phyloP scores from a whole-genome alignment of 53 echinoderm and acorn worm species.

The Patiria pectinifera region DNA sequence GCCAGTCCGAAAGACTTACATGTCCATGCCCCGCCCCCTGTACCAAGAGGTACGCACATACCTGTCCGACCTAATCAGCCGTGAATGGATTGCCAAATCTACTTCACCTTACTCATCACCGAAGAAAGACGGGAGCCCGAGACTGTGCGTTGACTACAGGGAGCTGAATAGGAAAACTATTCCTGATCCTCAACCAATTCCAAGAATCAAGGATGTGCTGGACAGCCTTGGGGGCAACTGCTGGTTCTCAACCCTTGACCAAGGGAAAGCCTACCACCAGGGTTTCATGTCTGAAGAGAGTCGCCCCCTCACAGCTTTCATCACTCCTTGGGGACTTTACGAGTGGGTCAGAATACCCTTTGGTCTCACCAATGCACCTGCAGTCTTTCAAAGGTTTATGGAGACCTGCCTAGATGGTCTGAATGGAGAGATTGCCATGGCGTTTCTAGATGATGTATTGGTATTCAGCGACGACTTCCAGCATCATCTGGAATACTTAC shows the following conservation, averaged over 20 bases:
- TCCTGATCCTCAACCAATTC: neutral
- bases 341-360: constrained; percentile 50
- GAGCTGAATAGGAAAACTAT: neutral
- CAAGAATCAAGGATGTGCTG: constrained; percentile 41
- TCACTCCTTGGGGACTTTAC: constrained; percentile 65
- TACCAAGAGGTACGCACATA: constrained; percentile 72
- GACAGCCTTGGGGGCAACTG: constrained; percentile 22
- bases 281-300: constrained; percentile 71
- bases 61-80: no score
- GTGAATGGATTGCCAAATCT: constrained; percentile 67
- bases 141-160: constrained; percentile 46
- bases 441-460: constrained; percentile 64
- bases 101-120: constrained; percentile 73
- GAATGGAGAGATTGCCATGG: constrained; percentile 25
- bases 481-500: constrained; percentile 29
- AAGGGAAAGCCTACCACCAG: constrained; percentile 79
- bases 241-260: constrained; percentile 78
- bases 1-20: constrained; percentile 67
- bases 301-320: constrained; percentile 60
- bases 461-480: constrained; percentile 32
- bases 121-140: constrained; percentile 51
- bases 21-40: constrained; percentile 60
- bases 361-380: constrained; percentile 60
- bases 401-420: constrained; percentile 59
- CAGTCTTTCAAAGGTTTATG: constrained; percentile 63